A percentile compares a stretch with the other conserved stretches of the same genome.
Evolutionary conservation across 2,888 invertebrate genomes (phyloP).

Genomic region (Hylaea fasciaria): DNA sequence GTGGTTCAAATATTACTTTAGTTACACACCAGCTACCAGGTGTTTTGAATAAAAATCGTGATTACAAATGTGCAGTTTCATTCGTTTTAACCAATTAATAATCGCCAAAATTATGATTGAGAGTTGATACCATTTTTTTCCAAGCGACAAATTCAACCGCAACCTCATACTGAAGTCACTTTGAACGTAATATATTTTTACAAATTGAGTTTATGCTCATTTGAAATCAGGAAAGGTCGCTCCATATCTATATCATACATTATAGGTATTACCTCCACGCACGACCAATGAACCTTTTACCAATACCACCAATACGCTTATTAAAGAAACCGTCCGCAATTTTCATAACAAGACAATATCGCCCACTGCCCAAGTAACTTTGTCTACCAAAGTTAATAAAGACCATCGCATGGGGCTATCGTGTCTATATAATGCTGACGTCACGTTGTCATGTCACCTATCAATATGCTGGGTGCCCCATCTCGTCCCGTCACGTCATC

Average conservation of each 20-base stretch:
- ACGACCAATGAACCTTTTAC: constrained; percentile 29
- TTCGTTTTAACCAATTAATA: no score
- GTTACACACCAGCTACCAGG: no score
- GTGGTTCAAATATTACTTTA: no score
- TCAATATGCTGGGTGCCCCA: constrained; percentile 17
- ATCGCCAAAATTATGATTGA: no score
- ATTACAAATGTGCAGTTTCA: no score
- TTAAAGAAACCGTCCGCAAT: constrained; percentile 27
- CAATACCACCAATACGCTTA: constrained; percentile 27
- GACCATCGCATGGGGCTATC: constrained; percentile 9
- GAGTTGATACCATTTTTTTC: not conserved
- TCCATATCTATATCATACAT: constrained; percentile 14
- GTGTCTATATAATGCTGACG: constrained; percentile 12
- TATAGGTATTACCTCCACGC: constrained; percentile 18
- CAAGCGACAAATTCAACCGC: not conserved
- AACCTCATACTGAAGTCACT: constrained; percentile 10
- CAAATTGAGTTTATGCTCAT: constrained; percentile 19
- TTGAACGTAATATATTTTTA: constrained; percentile 2
- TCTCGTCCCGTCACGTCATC: constrained; percentile 13
- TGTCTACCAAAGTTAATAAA: constrained; percentile 14
- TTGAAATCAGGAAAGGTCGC: constrained; percentile 19
- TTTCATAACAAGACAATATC: constrained; percentile 17
- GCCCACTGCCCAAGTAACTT: constrained; percentile 2
- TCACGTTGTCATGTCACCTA: constrained; percentile 16
- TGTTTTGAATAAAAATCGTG: no score